Evolutionary conservation across 2,888 invertebrate genomes (phyloP).

Genomic region (Byasa hedistus): DNA sequence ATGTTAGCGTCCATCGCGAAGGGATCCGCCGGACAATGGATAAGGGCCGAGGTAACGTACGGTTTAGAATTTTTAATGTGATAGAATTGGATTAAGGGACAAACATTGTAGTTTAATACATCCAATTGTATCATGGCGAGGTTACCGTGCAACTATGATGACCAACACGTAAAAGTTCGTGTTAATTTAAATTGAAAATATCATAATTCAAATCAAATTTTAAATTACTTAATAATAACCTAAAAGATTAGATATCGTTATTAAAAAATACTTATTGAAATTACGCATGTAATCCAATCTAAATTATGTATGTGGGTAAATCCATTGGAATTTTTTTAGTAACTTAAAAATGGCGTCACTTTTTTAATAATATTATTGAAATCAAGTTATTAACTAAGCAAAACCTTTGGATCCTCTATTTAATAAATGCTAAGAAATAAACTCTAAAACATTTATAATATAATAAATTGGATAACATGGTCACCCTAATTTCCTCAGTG

Average conservation of each 20-base stretch:
- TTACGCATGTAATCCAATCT: too few relatives aligned
- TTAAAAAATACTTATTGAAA: too few relatives aligned
- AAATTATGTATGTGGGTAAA: too few relatives aligned
- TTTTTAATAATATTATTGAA: too few relatives aligned
- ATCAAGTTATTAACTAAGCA: not conserved
- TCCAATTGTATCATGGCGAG: conserved; percentile 57
- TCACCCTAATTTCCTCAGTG: conserved; percentile 5
- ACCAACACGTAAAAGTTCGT: not conserved
- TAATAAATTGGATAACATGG: conserved; percentile 39
- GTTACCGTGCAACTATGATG: conserved; percentile 34
- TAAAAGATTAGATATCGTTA: too few relatives aligned
- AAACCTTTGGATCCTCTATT: not conserved
- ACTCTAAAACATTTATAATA: not conserved
- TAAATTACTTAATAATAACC: too few relatives aligned
- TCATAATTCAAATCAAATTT: too few relatives aligned
- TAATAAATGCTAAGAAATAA: not conserved
- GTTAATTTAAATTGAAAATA: too few relatives aligned
- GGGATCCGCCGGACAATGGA: conserved; percentile 58
- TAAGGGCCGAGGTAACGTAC: conserved; percentile 61
- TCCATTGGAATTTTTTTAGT: too few relatives aligned
- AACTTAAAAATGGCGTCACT: too few relatives aligned
- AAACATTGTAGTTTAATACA: conserved; percentile 54
- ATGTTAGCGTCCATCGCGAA: conserved; percentile 50
- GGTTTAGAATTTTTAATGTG: conserved; percentile 56
- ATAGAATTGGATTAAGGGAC: conserved; percentile 71